Conservation (phyloP, 2,888 invertebrate genomes). For the Sussaba pulchella region DNA sequence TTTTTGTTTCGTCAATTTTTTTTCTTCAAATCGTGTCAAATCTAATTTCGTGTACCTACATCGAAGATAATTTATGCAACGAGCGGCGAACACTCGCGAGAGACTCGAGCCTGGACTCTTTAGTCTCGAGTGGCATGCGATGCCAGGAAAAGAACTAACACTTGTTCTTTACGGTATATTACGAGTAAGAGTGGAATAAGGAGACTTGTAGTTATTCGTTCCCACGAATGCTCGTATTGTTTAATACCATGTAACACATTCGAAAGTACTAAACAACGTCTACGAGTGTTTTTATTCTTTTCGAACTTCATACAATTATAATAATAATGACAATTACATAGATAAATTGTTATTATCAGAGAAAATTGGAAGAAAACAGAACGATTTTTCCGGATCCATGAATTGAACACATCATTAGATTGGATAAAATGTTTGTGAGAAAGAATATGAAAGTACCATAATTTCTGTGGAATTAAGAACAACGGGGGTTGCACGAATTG, state of each 20-base stretch:
- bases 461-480: background rate
- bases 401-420: too few relatives aligned
- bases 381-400: too few relatives aligned
- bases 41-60: conserved; percentile 47
- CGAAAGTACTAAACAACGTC: background rate
- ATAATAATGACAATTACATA: background rate
- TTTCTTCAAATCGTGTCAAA: conserved; percentile 34
- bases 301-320: background rate
- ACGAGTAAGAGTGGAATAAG: conserved; percentile 38
- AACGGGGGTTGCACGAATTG: background rate
- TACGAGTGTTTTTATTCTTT: background rate
- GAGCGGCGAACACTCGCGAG: conserved; percentile 23
- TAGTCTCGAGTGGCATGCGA: conserved; percentile 52
- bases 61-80: conserved; percentile 63
- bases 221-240: conserved; percentile 50
- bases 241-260: background rate
- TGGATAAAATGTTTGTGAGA: too few relatives aligned
- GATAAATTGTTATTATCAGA: too few relatives aligned
- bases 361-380: too few relatives aligned
- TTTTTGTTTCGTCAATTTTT: conserved; percentile 8
- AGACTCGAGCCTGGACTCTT: conserved; percentile 25
- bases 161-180: conserved; percentile 43
- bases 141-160: conserved; percentile 46
- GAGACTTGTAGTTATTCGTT: conserved; percentile 39
- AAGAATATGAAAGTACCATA: too few relatives aligned